Base-by-base conservation (phyloP, 2,888 invertebrate genomes). In the Frankliniella fusca region DNA sequence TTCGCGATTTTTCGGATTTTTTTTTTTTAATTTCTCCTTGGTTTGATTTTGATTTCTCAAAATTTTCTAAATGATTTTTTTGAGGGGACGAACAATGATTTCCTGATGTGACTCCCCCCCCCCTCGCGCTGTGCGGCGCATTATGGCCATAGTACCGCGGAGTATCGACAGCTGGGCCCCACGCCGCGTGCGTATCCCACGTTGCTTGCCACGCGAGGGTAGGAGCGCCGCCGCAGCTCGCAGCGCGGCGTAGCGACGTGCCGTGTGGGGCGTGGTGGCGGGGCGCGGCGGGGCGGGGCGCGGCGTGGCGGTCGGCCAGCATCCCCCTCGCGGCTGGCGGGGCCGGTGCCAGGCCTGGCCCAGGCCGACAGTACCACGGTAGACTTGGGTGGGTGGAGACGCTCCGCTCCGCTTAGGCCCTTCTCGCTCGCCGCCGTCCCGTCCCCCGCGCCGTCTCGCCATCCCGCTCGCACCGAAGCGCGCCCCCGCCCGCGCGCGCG, bases 351-450 rank as follows among this genome's bases (percentile, higher is more conserved):
- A 9, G 9, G 70, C 23, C 27, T 1, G 70, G 27, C 70, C 70
- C 5, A 76, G 70, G 27, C 1, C 23, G 70, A 23, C 70, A 76
- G 70, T 76, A 76, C 70, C 70, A 76, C 70, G 70, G 70, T 76
- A 76, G 70, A 76, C 70, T 76, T 76, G 70, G 23, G 70, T 27
- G 70, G 70, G 70, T 76, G 70, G 70, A 76, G 70, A 27, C 70
- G 70, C 54, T 15, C 20, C 12, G 70, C 70, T 76, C 70, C 27
- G 23, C 70, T 9, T 23, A 2, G 12, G 12, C 70, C 27, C 70
- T 12, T 27, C 70, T 27, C 23, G 70, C 70, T 76, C 27, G 54
- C 18, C 8, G 54, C 54, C 54, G 12, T 18, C 10, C 50, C 50
- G 54, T 23, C 70, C 23, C 70, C 27, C 70, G 10, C 23, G 8